A percentile compares a stretch with the other conserved stretches of the same genome.
phyloP scores from a whole-genome alignment of 2,797 vertebrate species.

The Eidolon dupreanum region DNA sequence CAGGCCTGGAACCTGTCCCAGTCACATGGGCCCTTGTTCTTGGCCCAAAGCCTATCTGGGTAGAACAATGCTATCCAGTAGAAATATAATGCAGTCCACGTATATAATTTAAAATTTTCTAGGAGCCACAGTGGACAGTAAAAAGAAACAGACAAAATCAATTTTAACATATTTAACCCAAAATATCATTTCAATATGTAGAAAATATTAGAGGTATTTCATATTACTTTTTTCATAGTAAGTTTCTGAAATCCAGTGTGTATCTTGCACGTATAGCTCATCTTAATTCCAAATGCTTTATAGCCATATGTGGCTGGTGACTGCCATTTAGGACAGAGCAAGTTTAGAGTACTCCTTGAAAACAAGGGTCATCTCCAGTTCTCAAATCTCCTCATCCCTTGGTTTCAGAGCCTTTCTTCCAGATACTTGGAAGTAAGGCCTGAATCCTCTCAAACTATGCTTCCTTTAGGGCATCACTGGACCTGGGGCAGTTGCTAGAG shows the following conservation, averaged over 20 bases:
- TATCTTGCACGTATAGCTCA: background rate
- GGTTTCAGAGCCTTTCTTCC: constrained; percentile 1
- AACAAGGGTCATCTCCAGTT: background rate
- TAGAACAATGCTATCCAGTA: background rate
- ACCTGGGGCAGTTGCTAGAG: background rate
- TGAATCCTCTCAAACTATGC: background rate
- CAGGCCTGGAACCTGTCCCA: background rate
- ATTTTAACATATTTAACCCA: background rate
- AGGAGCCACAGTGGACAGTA: background rate
- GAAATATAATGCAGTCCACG: background rate
- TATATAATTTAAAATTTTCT: background rate
- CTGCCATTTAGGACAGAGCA: background rate
- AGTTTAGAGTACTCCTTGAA: background rate
- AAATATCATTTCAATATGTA: background rate
- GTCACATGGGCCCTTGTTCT: background rate
- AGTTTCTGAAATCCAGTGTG: background rate
- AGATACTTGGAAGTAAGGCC: background rate
- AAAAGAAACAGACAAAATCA: constrained; percentile 36
- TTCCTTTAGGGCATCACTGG: background rate
- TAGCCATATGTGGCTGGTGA: background rate
- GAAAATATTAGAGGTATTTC: background rate
- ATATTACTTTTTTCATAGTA: background rate
- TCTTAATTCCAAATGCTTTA: background rate
- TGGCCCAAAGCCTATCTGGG: background rate
- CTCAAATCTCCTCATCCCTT: background rate